phyloP scores from a whole-genome alignment of 2,797 vertebrate species.

The Amphiprion clarkii region DNA sequence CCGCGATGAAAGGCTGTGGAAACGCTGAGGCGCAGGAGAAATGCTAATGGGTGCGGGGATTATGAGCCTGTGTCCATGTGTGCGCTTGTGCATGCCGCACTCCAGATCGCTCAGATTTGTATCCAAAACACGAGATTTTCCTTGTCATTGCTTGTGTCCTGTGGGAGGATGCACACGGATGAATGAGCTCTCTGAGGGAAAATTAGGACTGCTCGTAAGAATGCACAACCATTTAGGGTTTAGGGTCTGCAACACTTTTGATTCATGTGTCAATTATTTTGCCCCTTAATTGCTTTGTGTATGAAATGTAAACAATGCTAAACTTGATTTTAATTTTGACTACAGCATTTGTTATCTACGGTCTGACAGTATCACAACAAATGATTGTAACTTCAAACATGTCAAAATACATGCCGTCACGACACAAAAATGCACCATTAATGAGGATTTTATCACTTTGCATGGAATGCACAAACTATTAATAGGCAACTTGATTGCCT shows the following conservation, averaged over 20 bases:
- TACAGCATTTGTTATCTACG: too few relatives aligned
- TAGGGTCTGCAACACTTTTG: neutral
- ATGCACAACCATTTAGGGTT: neutral
- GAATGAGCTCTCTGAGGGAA: conserved; percentile 30
- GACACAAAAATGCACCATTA: conserved; percentile 3
- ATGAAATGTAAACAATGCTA: too few relatives aligned
- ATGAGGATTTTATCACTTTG: neutral
- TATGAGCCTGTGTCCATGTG: conserved; percentile 33
- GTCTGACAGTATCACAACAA: neutral
- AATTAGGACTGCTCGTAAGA: neutral
- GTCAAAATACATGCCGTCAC: neutral
- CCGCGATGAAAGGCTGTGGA: conserved; percentile 69
- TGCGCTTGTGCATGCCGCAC: conserved; percentile 39
- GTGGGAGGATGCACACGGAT: conserved; percentile 47
- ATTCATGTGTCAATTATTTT: neutral
- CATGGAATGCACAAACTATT: conserved; percentile 47
- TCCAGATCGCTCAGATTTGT: conserved; percentile 57
- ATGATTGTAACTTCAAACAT: neutral
- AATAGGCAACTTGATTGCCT: conserved; percentile 35
- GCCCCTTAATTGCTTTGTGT: too few relatives aligned
- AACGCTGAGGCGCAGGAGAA: conserved; percentile 59
- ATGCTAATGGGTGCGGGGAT: conserved; percentile 51
- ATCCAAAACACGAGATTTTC: conserved; percentile 66
- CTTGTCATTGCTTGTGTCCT: conserved; percentile 35
- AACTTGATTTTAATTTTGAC: too few relatives aligned